Evolutionary conservation across 2,888 invertebrate species (phyloP), one percentile per base, ranked within the genome.

Genomic region (Atherix ibis): DNA sequence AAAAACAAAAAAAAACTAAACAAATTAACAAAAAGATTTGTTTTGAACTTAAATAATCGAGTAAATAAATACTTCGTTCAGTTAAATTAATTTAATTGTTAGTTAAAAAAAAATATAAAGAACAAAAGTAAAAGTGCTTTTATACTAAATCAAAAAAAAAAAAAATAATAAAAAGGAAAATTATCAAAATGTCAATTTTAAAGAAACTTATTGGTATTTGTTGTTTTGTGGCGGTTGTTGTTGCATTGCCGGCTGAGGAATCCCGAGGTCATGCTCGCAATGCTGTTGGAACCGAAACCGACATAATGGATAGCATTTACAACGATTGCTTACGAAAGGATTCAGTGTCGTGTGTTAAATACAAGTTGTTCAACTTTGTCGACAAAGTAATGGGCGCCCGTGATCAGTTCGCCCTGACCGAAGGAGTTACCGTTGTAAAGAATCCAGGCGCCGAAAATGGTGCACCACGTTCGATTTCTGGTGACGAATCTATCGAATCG

Each of bases 341-440:
- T 53, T 82, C 84, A 18, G 74, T 80, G 46, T 76, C 79, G 58
- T 85, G 85, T 58, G 73, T 85, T 49, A 85, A 84, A 59, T 81
- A 82, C 67, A 85, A 84, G 56, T 72, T 85, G 53, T 82, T 84
- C 66, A 76, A 80, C 15, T 83, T 77, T 61, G 80, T 85, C 45
- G 85, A 85, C 65, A 84, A 84, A 61, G 77, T 81, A 67, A 66
- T 84, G 39, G 75, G 76, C 31, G 76, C 77, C 46, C 82, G 80
- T 56, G 84, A 85, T 50, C 74, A 73, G 40, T 82, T 83, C 51
- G 72, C 79, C 6, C 58, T 85, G 27, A 75, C 81, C 36, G 84
- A 85, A 45, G 85, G 85, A 35, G 80, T 87, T 32, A 83, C 84
- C 31, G 79, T 85, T 16, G 76, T 84, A 38, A 76, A 79, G 56